These are phyloP conservation scores for Sesamia inferens DNA, from an alignment of 2,888 invertebrate genomes.

Conservation along the genomic window DNA sequence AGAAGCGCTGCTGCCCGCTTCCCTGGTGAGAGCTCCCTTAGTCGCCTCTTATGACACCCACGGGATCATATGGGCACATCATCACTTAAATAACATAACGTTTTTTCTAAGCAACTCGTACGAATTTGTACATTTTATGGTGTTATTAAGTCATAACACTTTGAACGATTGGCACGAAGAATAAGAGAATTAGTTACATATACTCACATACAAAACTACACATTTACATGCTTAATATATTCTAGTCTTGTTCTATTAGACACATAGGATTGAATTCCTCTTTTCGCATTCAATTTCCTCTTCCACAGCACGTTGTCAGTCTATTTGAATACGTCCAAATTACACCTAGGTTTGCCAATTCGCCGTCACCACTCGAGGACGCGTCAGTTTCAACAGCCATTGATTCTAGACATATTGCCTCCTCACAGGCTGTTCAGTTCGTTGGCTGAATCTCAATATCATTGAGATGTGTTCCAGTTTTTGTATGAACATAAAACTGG, in stretches of 20 bases:
- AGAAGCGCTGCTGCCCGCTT: too few species aligned
- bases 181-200: too few species aligned
- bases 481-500: not conserved
- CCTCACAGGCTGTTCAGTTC: slow-evolving; percentile 27
- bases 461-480: not conserved
- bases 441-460: slow-evolving; percentile 18
- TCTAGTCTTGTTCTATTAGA: not conserved
- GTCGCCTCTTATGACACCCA: too few species aligned
- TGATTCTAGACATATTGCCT: slow-evolving; percentile 34
- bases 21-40: too few species aligned
- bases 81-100: too few species aligned
- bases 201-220: too few species aligned
- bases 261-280: slow-evolving; percentile 9
- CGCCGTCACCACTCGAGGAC: slow-evolving; percentile 29
- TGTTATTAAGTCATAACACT: too few species aligned
- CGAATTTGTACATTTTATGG: too few species aligned
- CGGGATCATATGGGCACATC: too few species aligned
- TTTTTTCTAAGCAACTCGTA: too few species aligned
- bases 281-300: not conserved
- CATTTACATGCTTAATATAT: too few species aligned
- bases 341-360: slow-evolving; percentile 40
- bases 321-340: slow-evolving; percentile 49
- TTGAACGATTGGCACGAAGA: too few species aligned
- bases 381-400: slow-evolving; percentile 29
- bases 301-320: not conserved